Percentiles rank a stretch among this genome's conserved stretches.
These are phyloP conservation scores for Gobiocypris rarus DNA, from an alignment of 2,113 vertebrate species.

Conservation along the genomic window DNA sequence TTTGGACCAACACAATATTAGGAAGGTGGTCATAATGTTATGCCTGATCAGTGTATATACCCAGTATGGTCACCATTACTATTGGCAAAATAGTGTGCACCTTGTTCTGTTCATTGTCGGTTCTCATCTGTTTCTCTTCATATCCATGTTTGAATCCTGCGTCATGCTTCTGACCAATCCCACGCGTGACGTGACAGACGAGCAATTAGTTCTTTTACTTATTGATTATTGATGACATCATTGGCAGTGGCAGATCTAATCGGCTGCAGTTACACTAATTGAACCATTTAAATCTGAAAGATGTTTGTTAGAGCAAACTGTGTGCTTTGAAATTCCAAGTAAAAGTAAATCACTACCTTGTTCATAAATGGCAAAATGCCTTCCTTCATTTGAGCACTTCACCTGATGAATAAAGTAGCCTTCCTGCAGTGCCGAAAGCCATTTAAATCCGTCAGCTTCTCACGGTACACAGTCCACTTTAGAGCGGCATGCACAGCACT, in stretches of 20 bases:
- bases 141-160: no score
- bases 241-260: not conserved
- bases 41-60: no score
- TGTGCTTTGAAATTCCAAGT: not conserved
- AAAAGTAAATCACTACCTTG: not conserved
- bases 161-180: no score
- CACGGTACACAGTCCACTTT: not conserved
- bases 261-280: not conserved
- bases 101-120: no score
- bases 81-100: no score
- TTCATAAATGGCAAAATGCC: not conserved
- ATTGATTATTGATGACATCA: not conserved
- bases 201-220: not conserved
- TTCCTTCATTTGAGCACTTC: no score
- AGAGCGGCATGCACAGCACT: not conserved
- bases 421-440: not conserved
- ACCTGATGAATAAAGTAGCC: not conserved
- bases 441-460: not conserved
- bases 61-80: no score
- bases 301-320: not conserved
- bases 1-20: no score
- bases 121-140: no score
- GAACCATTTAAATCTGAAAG: not conserved
- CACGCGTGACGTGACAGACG: no score
- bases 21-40: no score